Conservation (phyloP, 2,888 invertebrate species). For the Margaritifera margaritifera region DNA sequence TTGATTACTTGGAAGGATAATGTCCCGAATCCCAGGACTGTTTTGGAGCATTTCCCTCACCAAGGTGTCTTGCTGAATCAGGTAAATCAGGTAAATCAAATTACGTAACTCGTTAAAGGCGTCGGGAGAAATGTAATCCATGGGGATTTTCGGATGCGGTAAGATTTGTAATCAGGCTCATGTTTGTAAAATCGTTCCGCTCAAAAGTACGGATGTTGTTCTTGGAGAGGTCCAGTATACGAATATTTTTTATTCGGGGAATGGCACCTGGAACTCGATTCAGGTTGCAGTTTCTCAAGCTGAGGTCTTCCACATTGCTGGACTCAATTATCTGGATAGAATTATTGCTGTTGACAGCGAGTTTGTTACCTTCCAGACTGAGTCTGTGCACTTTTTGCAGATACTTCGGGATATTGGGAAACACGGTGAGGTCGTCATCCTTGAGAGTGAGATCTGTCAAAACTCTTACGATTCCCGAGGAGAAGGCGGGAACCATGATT, state of each 20-base stretch:
- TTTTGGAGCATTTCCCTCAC: conserved; percentile 2
- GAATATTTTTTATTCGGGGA: conserved; percentile 23
- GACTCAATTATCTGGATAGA: conserved; percentile 31
- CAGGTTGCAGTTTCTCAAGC: conserved; percentile 39
- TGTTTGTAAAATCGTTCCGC: conserved; percentile 7
- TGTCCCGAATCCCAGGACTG: not conserved
- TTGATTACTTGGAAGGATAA: no score
- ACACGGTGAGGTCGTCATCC: conserved; percentile 41
- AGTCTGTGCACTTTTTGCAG: conserved; percentile 31
- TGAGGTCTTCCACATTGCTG: conserved; percentile 34
- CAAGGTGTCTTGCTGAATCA: conserved; percentile 5
- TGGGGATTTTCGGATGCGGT: conserved; percentile 3
- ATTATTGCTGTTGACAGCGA: conserved; percentile 45
- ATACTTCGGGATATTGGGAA: conserved; percentile 34
- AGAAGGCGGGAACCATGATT: conserved; percentile 38
- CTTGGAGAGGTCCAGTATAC: conserved; percentile 11
- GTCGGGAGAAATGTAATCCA: not conserved
- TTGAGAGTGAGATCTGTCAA: conserved; percentile 30
- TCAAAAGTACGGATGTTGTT: not conserved
- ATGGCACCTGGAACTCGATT: conserved; percentile 46
- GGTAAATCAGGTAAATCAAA: conserved; percentile 1
- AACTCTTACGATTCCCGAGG: conserved; percentile 20
- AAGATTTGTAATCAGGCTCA: not conserved
- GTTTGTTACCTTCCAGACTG: conserved; percentile 35
- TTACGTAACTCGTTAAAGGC: conserved; percentile 10